Base-by-base conservation (phyloP, 2,888 invertebrate species). In the Apodemia duryi region DNA sequence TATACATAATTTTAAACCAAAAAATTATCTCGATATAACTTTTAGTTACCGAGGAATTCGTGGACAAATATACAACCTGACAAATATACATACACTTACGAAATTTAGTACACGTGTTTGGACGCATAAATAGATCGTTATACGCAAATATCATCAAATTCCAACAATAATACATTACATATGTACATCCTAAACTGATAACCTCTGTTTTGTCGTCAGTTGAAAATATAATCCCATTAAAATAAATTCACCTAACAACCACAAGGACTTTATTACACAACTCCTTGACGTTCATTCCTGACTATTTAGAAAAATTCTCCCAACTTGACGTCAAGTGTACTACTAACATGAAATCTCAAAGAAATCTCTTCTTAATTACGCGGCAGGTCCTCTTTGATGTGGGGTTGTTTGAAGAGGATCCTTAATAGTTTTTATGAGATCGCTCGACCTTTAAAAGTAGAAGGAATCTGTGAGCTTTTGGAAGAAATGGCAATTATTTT, bases 291-390 rank as follows among this genome's bases (percentile, higher is more conserved):
- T 54, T 21, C 1, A 28, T 52, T 52, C 52, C 52, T 13, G 28
- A 21, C 54, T 54, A 54, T 54, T 54, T 54, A 54, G 54, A 52
- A 54, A 54, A 54, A 28, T 54, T 54, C 54, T 10, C 54, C 29
- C 10, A 28, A 54, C 43, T 43, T 43, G 2, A 29, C 54, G 54
- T 54, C 54, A 29, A 54, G 54, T 54, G 29, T 29, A 54, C 54
- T 54, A 54, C 54, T 54, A 29, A 54, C 54, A 54, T 54, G 54
- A 54, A 54, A 54, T 54, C 54, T 54, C 54, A 54, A 54, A 54
- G 54, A 54, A 54, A 54, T 54, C 54, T 54, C 57, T 57, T 32
- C 57, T 57, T 57, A 57, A 57, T 57, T 57, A 57, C 43, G 11
- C 7, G n/a, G 63, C 28, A 32, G 57, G 57, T 49, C 43, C 29